Conservation (phyloP, 2,888 invertebrate genomes). For the Allygus modestus region DNA sequence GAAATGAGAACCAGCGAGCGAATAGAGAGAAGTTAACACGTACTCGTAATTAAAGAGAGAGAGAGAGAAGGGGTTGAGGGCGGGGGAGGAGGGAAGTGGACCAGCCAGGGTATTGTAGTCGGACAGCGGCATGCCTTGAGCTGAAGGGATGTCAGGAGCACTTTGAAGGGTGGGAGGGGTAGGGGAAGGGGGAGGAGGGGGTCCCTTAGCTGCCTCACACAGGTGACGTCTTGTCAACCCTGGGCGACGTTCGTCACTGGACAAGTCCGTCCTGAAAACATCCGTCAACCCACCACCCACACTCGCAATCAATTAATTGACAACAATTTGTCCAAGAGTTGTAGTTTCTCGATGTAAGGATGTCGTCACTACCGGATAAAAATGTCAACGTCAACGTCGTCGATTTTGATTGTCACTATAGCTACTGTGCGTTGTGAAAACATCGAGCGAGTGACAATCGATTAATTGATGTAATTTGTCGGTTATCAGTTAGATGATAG, state of each 20-base stretch:
- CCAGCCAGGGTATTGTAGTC: slow-evolving; percentile 24
- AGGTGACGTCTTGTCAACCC: slow-evolving; percentile 63
- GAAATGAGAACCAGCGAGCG: slow-evolving; percentile 14
- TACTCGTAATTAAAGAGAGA: slow-evolving; percentile 55
- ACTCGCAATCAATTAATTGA: slow-evolving; percentile 29
- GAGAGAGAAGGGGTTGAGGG: neutral
- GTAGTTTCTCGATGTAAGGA: neutral
- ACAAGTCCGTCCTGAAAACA: slow-evolving; percentile 57
- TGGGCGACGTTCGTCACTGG: slow-evolving; percentile 61
- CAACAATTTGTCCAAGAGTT: slow-evolving; percentile 17
- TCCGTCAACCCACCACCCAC: slow-evolving; percentile 28
- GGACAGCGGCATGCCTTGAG: slow-evolving; percentile 53
- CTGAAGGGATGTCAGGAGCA: slow-evolving; percentile 61
- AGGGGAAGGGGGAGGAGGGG: slow-evolving; percentile 32
- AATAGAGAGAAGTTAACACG: slow-evolving; percentile 50
- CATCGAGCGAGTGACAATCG: neutral
- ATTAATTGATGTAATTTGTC: neutral
- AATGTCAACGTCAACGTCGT: neutral
- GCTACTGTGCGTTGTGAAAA: neutral
- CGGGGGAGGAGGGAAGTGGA: slow-evolving; percentile 5
- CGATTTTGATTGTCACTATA: neutral
- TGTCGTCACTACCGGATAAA: neutral
- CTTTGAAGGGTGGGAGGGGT: slow-evolving; percentile 51
- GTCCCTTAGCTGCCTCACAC: slow-evolving; percentile 61
- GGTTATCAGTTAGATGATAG: neutral